Conservation (phyloP, 2,888 invertebrate species). For the Eilema caniola region DNA sequence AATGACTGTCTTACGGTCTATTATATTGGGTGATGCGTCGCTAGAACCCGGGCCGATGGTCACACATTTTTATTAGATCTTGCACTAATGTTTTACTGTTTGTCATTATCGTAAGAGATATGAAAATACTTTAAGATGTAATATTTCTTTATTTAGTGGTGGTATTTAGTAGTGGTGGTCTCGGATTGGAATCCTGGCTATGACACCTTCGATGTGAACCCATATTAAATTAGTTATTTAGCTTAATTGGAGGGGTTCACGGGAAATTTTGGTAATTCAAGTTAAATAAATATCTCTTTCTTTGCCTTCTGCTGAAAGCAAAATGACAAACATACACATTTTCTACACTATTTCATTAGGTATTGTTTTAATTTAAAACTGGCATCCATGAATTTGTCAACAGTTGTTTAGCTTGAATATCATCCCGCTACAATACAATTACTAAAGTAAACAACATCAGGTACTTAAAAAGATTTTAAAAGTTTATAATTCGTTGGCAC, state of each 20-base stretch:
- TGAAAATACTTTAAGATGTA: background rate
- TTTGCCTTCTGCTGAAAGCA: no score
- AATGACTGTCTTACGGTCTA: background rate
- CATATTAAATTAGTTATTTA: no score
- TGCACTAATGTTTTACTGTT: background rate
- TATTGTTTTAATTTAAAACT: background rate
- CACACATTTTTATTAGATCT: background rate
- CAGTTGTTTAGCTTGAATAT: background rate
- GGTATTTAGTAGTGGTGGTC: no score
- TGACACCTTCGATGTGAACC: no score
- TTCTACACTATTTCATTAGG: background rate
- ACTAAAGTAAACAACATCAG: background rate
- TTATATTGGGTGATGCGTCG: background rate
- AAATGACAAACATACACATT: no score
- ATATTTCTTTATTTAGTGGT: no score
- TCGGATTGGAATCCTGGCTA: no score
- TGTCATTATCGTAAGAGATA: background rate
- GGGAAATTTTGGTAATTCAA: no score
- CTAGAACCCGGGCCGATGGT: background rate
- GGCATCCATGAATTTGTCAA: background rate
- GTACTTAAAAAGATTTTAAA: background rate
- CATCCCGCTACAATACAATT: background rate
- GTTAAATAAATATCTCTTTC: no score
- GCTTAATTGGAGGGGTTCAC: no score
- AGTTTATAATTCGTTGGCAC: conserved; percentile 8